Conservation (phyloP, 2,113 vertebrate genomes). For the Gallinago paraguaiae region DNA sequence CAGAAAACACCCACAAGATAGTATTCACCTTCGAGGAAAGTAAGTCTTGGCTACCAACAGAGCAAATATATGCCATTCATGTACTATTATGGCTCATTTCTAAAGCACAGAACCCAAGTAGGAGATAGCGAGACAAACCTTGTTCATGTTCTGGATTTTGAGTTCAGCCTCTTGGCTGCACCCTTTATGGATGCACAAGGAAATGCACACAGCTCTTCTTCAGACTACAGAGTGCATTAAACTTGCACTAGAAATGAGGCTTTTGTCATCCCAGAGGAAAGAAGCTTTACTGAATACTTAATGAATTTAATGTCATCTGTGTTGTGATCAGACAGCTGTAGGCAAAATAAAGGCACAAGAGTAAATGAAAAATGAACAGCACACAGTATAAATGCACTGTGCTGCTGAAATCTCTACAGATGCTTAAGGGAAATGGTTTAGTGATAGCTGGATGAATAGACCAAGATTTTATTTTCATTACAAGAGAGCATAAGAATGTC, state of each 20-base stretch:
- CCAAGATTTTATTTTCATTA: neutral
- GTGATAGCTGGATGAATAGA: neutral
- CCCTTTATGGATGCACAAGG: neutral
- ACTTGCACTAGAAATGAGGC: neutral
- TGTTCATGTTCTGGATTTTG: neutral
- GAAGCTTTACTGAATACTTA: neutral
- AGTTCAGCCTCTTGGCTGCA: neutral
- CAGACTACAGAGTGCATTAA: neutral
- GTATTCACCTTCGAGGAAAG: neutral
- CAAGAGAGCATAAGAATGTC: neutral
- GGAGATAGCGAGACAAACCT: neutral
- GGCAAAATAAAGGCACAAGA: neutral
- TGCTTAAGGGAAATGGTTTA: neutral
- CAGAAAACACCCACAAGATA: neutral
- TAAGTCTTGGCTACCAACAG: neutral
- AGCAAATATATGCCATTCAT: neutral
- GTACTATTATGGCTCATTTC: neutral
- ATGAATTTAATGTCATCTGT: neutral
- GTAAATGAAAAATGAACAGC: neutral
- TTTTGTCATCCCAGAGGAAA: neutral
- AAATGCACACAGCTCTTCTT: neutral
- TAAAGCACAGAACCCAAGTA: neutral
- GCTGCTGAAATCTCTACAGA: neutral
- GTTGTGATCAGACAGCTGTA: neutral
- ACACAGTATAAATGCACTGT: neutral